Evolutionary conservation across 2,113 vertebrate genomes (phyloP).

Genomic region (Grammomys surdaster): DNA sequence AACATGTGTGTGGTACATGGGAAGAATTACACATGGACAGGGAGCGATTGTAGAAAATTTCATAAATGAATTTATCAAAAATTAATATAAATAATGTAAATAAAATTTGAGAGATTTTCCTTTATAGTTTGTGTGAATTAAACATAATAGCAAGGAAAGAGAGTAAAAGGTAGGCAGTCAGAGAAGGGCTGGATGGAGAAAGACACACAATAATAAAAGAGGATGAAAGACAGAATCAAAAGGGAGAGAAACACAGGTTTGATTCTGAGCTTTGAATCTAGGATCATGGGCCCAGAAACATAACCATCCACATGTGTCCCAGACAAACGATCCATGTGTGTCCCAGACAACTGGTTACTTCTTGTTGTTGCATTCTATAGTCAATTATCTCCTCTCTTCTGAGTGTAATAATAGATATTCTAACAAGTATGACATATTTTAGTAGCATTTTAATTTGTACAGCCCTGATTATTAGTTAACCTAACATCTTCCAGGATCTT

Average conservation of each 20-base stretch:
- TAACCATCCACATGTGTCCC: neutral
- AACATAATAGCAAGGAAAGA: neutral
- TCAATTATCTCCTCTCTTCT: neutral
- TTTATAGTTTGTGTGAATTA: neutral
- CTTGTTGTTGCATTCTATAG: neutral
- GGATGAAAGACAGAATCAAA: neutral
- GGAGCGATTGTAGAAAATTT: neutral
- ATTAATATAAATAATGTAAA: neutral
- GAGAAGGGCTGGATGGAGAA: neutral
- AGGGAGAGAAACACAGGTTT: neutral
- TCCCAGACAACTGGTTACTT: neutral
- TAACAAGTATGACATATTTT: neutral
- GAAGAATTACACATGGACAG: neutral
- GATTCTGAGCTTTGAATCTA: neutral
- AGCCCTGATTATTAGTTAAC: neutral
- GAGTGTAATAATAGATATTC: neutral
- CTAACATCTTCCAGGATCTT: neutral
- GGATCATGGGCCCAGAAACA: neutral
- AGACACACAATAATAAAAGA: neutral
- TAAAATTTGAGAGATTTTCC: neutral
- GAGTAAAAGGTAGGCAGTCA: neutral
- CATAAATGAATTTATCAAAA: neutral
- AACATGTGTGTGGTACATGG: neutral
- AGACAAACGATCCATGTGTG: neutral
- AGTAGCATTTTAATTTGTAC: neutral